Evolutionary conservation across 2,113 vertebrate genomes (phyloP).

Genomic region (Mormyrus iriodes): DNA sequence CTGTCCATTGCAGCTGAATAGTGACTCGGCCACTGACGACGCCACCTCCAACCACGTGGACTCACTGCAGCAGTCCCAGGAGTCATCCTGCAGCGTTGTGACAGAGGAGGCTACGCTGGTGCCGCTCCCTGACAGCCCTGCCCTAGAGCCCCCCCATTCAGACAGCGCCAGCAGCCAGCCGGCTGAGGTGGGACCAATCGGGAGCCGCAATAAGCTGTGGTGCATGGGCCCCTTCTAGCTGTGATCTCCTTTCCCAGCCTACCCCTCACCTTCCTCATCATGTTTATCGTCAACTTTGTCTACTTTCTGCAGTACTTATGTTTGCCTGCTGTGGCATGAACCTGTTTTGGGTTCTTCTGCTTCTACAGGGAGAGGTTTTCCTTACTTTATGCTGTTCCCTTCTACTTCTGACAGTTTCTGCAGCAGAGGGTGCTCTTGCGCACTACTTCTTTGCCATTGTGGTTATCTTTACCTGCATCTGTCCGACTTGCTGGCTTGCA

Average conservation of each 20-base stretch:
- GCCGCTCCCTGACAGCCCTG: constrained; percentile 75
- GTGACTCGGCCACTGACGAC: constrained; percentile 77
- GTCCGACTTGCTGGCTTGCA: constrained; percentile 45
- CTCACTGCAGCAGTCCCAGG: constrained; percentile 79
- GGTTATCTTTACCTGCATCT: constrained; percentile 16
- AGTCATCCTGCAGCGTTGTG: constrained; percentile 77
- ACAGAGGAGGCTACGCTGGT: constrained; percentile 74
- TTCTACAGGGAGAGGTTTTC: neutral
- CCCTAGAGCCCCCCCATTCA: constrained; percentile 81
- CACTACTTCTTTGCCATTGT: neutral
- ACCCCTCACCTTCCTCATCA: neutral
- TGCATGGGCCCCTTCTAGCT: constrained; percentile 80
- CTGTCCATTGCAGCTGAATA: constrained; percentile 68
- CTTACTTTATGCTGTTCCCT: neutral
- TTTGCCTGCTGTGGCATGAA: neutral
- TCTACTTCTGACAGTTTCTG: neutral
- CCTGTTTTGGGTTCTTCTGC: constrained; percentile 2
- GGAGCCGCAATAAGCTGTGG: constrained; percentile 71
- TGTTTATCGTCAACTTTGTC: constrained; percentile 23
- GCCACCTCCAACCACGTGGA: constrained; percentile 76
- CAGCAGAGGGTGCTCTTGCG: neutral
- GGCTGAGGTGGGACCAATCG: constrained; percentile 94
- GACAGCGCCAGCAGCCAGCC: constrained; percentile 93
- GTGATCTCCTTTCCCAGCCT: neutral
- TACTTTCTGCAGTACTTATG: neutral